Evolutionary conservation across 2,888 invertebrate species (phyloP).

Genomic region (Cheilosia vernalis): DNA sequence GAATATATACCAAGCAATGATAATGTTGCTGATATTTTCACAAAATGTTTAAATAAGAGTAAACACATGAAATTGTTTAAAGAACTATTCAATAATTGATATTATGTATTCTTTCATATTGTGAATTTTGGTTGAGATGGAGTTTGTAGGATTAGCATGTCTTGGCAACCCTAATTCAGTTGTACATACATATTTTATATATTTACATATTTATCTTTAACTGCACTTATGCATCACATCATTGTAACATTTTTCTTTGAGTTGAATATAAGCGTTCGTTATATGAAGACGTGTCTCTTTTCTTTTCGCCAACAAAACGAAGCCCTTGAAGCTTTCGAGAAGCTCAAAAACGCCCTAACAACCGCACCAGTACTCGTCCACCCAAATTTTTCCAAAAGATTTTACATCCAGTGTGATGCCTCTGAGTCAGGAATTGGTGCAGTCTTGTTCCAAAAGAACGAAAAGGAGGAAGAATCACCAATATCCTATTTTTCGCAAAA

Average conservation of each 20-base stretch:
- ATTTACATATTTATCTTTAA: too few species aligned
- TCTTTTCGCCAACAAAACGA: background rate
- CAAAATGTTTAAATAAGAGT: slow-evolving; percentile 17
- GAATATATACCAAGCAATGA: slow-evolving; percentile 26
- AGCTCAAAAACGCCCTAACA: slow-evolving; percentile 42
- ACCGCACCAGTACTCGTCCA: slow-evolving; percentile 58
- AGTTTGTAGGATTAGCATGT: background rate
- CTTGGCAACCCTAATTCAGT: background rate
- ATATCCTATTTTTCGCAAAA: background rate
- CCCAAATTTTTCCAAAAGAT: slow-evolving; percentile 39
- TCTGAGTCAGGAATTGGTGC: background rate
- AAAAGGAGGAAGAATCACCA: background rate
- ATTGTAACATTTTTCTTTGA: background rate
- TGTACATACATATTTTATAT: too few species aligned
- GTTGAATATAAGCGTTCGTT: background rate
- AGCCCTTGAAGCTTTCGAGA: slow-evolving; percentile 45
- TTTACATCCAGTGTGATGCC: slow-evolving; percentile 54
- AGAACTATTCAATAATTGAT: slow-evolving; percentile 15
- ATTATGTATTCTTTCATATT: background rate
- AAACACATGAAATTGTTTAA: slow-evolving; percentile 20
- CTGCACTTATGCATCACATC: background rate
- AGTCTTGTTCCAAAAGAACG: background rate
- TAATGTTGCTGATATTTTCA: slow-evolving; percentile 13
- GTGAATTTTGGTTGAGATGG: slow-evolving; percentile 25
- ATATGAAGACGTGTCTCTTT: too few species aligned